phyloP scores from a whole-genome alignment of 2,113 vertebrate species.

The Mustela lutreola region DNA sequence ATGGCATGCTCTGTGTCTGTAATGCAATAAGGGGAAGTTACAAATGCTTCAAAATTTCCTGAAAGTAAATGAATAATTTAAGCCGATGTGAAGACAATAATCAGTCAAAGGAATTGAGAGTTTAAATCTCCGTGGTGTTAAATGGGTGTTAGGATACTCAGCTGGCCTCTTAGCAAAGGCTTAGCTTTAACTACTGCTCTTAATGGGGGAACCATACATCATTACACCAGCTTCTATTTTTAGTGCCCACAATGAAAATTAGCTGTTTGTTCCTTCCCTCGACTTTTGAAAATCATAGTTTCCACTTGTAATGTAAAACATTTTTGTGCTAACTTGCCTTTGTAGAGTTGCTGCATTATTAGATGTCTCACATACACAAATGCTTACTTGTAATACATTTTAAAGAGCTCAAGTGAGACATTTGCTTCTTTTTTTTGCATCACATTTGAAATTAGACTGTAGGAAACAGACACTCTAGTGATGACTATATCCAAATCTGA shows the following conservation, averaged over 20 bases:
- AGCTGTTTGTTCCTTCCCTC: not conserved
- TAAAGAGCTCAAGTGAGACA: constrained; percentile 31
- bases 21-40: not conserved
- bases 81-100: not conserved
- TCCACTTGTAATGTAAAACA: not conserved
- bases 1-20: not conserved
- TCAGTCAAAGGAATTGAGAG: not conserved
- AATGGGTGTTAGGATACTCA: not conserved
- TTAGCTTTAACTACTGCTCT: not conserved
- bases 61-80: constrained; percentile 18
- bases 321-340: not conserved
- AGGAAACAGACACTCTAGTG: not conserved
- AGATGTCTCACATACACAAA: not conserved
- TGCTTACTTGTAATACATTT: constrained; percentile 37
- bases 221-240: constrained; percentile 23
- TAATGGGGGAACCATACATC: not conserved
- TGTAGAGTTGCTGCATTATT: not conserved
- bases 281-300: constrained; percentile 47
- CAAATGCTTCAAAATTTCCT: not conserved
- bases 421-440: constrained; percentile 54
- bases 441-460: constrained; percentile 31
- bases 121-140: not conserved
- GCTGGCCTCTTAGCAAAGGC: not conserved
- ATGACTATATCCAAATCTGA: not conserved
- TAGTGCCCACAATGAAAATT: not conserved